Evolutionary conservation across 92 coral and sea anemone genomes (phyloP).

Genomic region (Palythoa heliodiscus): DNA sequence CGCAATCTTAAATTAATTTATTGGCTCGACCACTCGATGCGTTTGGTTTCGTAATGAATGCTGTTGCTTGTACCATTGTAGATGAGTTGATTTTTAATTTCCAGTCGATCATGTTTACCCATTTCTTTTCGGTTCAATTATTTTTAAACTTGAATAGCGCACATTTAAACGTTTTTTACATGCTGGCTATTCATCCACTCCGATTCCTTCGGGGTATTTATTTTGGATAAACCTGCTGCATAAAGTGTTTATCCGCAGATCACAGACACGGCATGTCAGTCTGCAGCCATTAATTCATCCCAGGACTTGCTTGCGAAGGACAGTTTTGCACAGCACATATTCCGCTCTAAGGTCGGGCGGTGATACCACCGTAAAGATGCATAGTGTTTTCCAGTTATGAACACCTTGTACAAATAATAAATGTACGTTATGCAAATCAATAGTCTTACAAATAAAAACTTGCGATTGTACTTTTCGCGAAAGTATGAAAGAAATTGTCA

Average conservation of each 20-base stretch:
- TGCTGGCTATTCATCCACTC: background rate
- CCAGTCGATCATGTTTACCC: background rate
- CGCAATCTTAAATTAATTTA: slow-evolving; percentile 43
- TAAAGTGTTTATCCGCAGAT: slow-evolving; percentile 9
- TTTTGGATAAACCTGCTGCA: slow-evolving; percentile 6
- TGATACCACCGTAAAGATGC: slow-evolving; percentile 2
- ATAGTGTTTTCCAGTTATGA: background rate
- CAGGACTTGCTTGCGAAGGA: slow-evolving; percentile 5
- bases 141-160: slow-evolving; percentile 5
- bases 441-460: too few relatives aligned
- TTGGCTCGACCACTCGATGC: slow-evolving; percentile 30
- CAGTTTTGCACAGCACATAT: background rate
- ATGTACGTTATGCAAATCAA: background rate
- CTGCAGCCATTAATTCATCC: background rate
- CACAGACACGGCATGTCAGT: slow-evolving; percentile 19
- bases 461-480: too few relatives aligned
- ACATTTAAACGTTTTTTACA: slow-evolving; percentile 7
- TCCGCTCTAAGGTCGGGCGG: background rate
- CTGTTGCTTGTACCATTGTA: slow-evolving; percentile 14
- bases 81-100: background rate
- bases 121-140: background rate
- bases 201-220: slow-evolving; percentile 28
- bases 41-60: slow-evolving; percentile 5
- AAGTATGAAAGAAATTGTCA: too few relatives aligned
- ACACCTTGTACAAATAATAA: background rate